phyloP scores from a whole-genome alignment of 2,888 invertebrate species.

The Orchesella flavescens region DNA sequence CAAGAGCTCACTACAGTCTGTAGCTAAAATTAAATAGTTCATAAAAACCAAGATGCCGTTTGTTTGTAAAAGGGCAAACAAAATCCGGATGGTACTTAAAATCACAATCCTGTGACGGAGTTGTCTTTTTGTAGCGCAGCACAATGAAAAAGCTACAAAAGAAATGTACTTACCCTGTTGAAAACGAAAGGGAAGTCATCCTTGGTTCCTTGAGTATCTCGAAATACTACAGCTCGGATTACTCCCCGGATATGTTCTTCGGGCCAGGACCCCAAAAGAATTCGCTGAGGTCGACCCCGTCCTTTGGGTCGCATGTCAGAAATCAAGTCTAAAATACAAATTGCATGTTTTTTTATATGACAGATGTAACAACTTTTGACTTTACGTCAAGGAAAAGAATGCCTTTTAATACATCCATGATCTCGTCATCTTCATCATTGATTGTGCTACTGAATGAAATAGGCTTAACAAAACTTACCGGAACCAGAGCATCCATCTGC shows the following conservation, averaged over 20 bases:
- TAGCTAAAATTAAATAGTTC: constrained; percentile 11
- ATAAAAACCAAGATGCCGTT: neutral
- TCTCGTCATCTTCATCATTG: too few relatives aligned
- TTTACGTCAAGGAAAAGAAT: too few relatives aligned
- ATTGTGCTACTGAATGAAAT: constrained; percentile 9
- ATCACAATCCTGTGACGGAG: neutral
- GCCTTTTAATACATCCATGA: too few relatives aligned
- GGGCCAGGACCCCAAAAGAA: constrained; percentile 92
- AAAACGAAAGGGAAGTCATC: constrained; percentile 80
- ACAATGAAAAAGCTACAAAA: neutral
- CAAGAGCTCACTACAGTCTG: neutral
- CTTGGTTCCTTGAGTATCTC: constrained; percentile 87
- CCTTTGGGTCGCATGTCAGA: constrained; percentile 92
- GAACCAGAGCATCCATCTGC: constrained; percentile 90
- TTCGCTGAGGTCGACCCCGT: constrained; percentile 91
- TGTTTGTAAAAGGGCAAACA: neutral
- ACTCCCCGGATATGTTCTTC: constrained; percentile 95
- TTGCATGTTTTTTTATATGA: neutral
- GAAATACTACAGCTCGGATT: constrained; percentile 92
- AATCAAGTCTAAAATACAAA: constrained; percentile 73
- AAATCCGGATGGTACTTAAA: neutral
- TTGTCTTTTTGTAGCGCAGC: too few relatives aligned
- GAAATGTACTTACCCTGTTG: constrained; percentile 75
- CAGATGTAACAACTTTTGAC: too few relatives aligned
- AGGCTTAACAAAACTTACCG: constrained; percentile 45